Evolutionary conservation across 1,140 invertebrate genomes (phyloP), one percentile per base, ranked within the genome.

Genomic region (Drosophila cardini): DNA sequence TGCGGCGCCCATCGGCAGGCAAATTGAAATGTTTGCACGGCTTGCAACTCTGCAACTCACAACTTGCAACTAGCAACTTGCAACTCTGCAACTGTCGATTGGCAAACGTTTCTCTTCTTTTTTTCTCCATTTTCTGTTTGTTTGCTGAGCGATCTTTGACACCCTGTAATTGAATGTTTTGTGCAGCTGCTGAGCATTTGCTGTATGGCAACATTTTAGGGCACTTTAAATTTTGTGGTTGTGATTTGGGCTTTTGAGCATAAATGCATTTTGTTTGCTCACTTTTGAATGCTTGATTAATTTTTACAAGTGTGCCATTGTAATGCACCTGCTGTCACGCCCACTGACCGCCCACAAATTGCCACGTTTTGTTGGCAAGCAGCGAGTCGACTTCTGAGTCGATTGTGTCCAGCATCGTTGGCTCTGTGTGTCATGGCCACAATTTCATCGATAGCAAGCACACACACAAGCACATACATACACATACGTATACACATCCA

Each of bases 1-100:
- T 87, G 73, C 63, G 64, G 61, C 61, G 60, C 46, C 71, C 71
- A 76, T 60, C 72, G 76, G 72, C 85, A 89, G 78, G 85, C 85
- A 89, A 89, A 89, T 89, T 89, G 84, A 89, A 89, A 89, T 90
- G 84, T 89, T 89, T 89, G 84, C 74, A 53, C 30, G 55, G 72
- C 83, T 82, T 76, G 67, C 72, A 45, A 40, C 63, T 36, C 40
- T n/a, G 30, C 16, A 32, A 32, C 36, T 16, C 46, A 9, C 58
- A 34, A 43, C 81, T 80, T 69, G 60, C 72, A 56, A 45, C 64
- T 46, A 10, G 52, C 42, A 30, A n/a, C 32, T 81, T 67, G 52
- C 72, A 63, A 52, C 63, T 60, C n/a, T 32, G 21, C 42, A 18
- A 34, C 18, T 43, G 21, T n/a, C 48, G 40, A 9, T 45, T 40